These are phyloP conservation scores for Ethmia dodecea DNA, from an alignment of 2,888 invertebrate genomes.

Conservation along the genomic window DNA sequence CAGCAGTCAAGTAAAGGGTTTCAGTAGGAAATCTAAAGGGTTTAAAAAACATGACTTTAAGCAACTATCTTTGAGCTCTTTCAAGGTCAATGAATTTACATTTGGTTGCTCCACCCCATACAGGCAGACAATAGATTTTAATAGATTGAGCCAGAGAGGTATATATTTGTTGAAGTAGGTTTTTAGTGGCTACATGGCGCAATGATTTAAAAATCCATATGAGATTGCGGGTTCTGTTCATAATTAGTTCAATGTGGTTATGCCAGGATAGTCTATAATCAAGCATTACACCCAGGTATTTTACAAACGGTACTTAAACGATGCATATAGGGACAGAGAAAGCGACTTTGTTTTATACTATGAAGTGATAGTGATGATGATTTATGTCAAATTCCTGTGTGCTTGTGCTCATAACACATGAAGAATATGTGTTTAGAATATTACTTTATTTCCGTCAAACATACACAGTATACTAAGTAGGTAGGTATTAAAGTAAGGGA, in stretches of 20 bases:
- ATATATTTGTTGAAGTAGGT: not conserved
- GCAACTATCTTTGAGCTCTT: slow-evolving; percentile 5
- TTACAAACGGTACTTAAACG: not conserved
- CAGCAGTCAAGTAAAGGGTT: not conserved
- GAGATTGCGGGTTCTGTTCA: not conserved
- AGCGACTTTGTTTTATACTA: too few relatives aligned
- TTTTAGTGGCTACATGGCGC: not conserved
- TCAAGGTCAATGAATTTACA: not conserved
- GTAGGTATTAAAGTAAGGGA: too few relatives aligned
- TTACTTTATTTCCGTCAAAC: too few relatives aligned
- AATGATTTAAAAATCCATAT: not conserved
- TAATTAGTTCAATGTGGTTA: not conserved
- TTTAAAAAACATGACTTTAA: not conserved
- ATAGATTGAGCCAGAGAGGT: not conserved
- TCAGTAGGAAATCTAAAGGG: not conserved
- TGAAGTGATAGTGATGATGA: too few relatives aligned
- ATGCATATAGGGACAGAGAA: too few relatives aligned
- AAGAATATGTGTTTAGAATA: too few relatives aligned
- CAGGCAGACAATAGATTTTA: not conserved
- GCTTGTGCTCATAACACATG: too few relatives aligned
- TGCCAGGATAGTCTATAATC: not conserved
- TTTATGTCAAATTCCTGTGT: too few relatives aligned
- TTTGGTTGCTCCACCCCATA: not conserved
- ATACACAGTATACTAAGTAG: too few relatives aligned
- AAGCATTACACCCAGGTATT: not conserved